phyloP scores from a whole-genome alignment of 1,140 invertebrate species.

The Drosophila sechellia region DNA sequence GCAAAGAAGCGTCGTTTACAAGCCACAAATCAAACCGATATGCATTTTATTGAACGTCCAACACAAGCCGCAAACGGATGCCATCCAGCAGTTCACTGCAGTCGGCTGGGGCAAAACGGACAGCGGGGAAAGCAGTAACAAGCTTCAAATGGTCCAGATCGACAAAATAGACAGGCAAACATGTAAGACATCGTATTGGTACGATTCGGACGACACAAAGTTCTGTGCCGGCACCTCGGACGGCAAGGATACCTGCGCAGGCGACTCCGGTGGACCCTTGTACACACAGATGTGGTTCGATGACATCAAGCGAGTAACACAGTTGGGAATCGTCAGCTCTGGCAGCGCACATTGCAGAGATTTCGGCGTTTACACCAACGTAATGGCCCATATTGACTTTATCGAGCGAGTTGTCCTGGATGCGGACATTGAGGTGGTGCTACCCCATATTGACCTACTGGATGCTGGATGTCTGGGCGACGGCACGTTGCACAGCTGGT shows the following conservation, averaged over 20 bases:
- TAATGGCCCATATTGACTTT: not conserved
- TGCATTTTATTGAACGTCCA: not conserved
- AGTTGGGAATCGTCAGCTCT: not conserved
- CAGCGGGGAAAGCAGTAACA: not conserved
- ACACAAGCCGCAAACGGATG: not conserved
- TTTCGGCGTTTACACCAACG: not conserved
- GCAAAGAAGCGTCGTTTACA: not conserved
- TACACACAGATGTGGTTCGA: not conserved
- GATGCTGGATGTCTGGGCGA: not conserved
- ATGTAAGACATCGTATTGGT: fast-evolving
- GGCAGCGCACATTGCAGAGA: fast-evolving
- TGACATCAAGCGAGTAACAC: not conserved
- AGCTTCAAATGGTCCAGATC: not conserved
- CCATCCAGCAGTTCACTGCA: not conserved
- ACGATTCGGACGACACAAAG: not conserved
- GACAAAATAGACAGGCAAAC: too few species aligned
- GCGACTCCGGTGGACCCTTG: slow-evolving; percentile 5
- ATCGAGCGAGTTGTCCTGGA: not conserved
- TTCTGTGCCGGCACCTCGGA: not conserved
- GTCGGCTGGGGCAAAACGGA: not conserved
- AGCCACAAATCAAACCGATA: not conserved
- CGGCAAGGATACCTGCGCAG: not conserved
- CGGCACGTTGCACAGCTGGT: not conserved
- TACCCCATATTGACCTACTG: not conserved
- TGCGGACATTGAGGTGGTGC: not conserved